A percentile compares a stretch with the other conserved stretches of the same genome.
Conservation (phyloP, 2,888 invertebrate species). For the Meteorus cinctellus region DNA sequence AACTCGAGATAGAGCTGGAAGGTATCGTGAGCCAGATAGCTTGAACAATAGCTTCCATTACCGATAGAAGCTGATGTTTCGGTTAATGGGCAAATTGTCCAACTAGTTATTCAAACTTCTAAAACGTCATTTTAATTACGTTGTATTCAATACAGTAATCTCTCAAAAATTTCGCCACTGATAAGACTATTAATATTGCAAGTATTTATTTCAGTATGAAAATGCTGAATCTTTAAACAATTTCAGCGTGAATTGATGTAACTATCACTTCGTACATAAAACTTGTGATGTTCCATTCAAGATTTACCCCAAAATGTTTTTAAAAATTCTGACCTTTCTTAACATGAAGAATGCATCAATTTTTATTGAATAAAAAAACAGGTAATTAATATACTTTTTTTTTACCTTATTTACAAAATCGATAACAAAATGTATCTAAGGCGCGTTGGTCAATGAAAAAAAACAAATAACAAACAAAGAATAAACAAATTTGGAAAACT, state of each 20-base stretch:
- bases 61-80: slow-evolving; percentile 61
- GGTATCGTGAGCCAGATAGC: slow-evolving; percentile 62
- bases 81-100: slow-evolving; percentile 70
- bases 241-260: not conserved
- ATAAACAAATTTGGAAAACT: too few species aligned
- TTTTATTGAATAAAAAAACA: too few species aligned
- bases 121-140: slow-evolving; percentile 49
- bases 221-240: too few species aligned
- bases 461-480: too few species aligned
- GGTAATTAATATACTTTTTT: too few species aligned
- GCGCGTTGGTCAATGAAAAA: too few species aligned
- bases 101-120: slow-evolving; percentile 68
- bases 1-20: slow-evolving; percentile 41
- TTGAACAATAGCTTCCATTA: slow-evolving; percentile 72
- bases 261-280: too few species aligned
- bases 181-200: not conserved
- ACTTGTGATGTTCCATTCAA: not conserved
- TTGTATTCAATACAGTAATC: not conserved
- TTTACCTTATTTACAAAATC: too few species aligned
- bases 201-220: not conserved
- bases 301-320: too few species aligned
- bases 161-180: not conserved
- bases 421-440: too few species aligned
- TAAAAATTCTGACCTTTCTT: too few species aligned
- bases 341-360: too few species aligned